Evolutionary conservation across 2,888 invertebrate genomes (phyloP), one percentile per base, ranked within the genome.

Genomic region (Calameuta filiformis): DNA sequence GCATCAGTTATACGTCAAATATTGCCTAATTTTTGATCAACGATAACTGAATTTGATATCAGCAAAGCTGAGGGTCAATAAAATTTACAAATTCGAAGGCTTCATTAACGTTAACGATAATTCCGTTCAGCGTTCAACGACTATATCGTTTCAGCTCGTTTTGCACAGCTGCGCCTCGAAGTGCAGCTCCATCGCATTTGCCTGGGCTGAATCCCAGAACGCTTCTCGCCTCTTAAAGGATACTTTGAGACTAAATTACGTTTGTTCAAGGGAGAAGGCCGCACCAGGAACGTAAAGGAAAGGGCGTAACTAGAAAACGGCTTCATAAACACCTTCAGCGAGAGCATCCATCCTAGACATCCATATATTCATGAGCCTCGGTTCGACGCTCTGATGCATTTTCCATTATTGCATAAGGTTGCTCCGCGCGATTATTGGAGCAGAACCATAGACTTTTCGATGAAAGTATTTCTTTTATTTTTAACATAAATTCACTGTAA

Each of bases 281-380:
- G n/a, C n/a, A 75, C 33, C 31, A 73, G 75, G 71, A 79, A 75
- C 75, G 40, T 1, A 73, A 78, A 78, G 81, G 79, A 83, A 84
- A 85, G 82, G 86, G 83, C 84, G 84, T 84, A 87, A 86, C 84
- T 86, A 83, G 86, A 86, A 87, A 88, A 87, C 86, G 85, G 84
- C 83, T 86, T 88, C 88, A 88, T 86, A 87, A 88, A 88, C 88
- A 88, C 88, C 88, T 85, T 85, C 83, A 84, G 85, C 84, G 86
- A 84, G 85, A 85, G 74, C 69, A 69, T 77, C 86, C 86, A 87
- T 86, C 85, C 84, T 40, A 4, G 15, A 40, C 15, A 86, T 88
- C 85, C 87, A 87, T 88, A 85, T 86, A 88, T 89, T 88, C 88
- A 87, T 88, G 85, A 88, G 77, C 68, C 77, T 81, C 73, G 73